Percentiles rank a stretch among this genome's conserved stretches.
phyloP scores from a whole-genome alignment of 2,113 vertebrate genomes.

The Chaetops frenatus region DNA sequence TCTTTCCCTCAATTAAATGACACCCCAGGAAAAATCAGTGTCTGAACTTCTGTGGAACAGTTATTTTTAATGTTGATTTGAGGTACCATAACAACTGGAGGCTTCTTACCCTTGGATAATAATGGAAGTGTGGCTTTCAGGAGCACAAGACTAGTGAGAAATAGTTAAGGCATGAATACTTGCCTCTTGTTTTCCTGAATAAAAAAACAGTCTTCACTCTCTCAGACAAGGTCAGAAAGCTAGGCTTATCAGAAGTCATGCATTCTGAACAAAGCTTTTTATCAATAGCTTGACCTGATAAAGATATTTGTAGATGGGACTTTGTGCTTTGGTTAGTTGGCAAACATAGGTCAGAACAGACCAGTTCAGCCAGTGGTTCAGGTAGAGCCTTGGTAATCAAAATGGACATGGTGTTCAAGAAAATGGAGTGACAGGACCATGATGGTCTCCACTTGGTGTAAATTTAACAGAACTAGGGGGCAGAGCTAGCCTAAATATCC shows the following conservation, averaged over 20 bases:
- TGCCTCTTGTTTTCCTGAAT: background rate
- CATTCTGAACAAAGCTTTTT: background rate
- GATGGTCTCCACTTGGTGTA: background rate
- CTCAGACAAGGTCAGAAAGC: background rate
- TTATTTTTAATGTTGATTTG: background rate
- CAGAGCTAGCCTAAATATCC: background rate
- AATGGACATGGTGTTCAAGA: background rate
- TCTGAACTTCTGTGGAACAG: background rate
- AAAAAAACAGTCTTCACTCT: background rate
- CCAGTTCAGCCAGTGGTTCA: background rate
- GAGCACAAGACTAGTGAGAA: background rate
- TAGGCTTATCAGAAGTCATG: background rate
- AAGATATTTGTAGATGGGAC: background rate
- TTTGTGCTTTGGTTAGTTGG: background rate
- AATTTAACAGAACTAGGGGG: background rate
- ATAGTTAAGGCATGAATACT: background rate
- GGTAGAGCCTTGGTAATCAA: background rate
- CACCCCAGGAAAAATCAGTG: background rate
- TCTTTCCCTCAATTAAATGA: background rate
- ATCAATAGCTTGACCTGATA: background rate
- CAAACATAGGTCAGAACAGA: background rate
- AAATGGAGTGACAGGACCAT: background rate
- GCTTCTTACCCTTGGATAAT: background rate
- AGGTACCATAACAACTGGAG: fast-evolving
- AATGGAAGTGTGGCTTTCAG: background rate